These are phyloP conservation scores for Altica lythri DNA, from an alignment of 2,888 invertebrate species.

Conservation along the genomic window DNA sequence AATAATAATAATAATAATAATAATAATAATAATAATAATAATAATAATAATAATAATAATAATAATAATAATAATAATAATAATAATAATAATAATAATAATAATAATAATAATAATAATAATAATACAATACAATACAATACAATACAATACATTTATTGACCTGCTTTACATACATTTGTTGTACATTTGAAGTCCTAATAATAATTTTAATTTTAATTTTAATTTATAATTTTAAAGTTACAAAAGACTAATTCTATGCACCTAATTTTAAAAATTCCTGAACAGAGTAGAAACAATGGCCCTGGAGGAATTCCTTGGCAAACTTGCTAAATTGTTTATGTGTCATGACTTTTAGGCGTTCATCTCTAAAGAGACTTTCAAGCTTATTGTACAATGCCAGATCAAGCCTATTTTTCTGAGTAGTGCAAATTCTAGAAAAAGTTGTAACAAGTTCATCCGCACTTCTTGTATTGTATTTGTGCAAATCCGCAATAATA, in stretches of 20 bases:
- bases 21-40: neutral
- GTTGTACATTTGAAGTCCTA: neutral
- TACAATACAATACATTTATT: too few relatives aligned
- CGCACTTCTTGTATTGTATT: neutral
- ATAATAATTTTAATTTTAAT: neutral
- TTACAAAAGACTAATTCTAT: neutral
- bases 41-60: neutral
- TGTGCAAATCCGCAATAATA: neutral
- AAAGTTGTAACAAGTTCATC: neutral
- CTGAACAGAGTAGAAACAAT: neutral
- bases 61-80: neutral
- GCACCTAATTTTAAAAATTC: neutral
- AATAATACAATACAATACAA: too few relatives aligned
- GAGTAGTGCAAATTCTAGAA: neutral
- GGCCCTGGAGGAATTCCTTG: too few relatives aligned
- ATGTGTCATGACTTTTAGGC: too few relatives aligned
- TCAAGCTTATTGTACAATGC: too few relatives aligned
- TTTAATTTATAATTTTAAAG: neutral
- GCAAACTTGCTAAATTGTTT: too few relatives aligned
- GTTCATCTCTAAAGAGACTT: too few relatives aligned
- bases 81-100: neutral
- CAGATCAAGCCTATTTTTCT: too few relatives aligned
- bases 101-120: neutral
- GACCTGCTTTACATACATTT: too few relatives aligned
- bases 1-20: neutral